Evolutionary conservation across 2,888 invertebrate genomes (phyloP).

Genomic region (Pseudococcus viburni): DNA sequence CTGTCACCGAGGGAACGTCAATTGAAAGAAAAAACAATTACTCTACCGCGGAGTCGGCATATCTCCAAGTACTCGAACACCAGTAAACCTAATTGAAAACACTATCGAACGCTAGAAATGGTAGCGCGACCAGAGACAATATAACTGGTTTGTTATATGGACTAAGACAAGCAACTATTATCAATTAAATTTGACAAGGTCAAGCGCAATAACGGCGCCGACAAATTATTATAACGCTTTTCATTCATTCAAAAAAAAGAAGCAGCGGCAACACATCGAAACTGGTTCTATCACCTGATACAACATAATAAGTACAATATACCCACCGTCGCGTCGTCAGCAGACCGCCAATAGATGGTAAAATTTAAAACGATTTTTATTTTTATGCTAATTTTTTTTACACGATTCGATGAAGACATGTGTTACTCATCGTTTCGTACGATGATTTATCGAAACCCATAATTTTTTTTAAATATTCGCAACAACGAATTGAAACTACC

Average conservation of each 20-base stretch:
- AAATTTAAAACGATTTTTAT: background rate
- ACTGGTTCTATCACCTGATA: constrained; percentile 43
- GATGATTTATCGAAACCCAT: no score
- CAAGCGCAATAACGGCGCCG: constrained; percentile 47
- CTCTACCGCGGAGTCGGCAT: background rate
- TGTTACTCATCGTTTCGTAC: background rate
- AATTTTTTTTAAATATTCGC: background rate
- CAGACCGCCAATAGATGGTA: background rate
- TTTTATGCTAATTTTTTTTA: constrained; percentile 1
- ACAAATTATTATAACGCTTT: constrained; percentile 52
- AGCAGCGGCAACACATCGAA: background rate
- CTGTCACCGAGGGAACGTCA: background rate
- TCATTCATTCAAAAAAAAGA: constrained; percentile 32
- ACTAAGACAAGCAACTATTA: constrained; percentile 38
- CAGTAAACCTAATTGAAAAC: constrained; percentile 6
- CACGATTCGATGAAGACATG: background rate
- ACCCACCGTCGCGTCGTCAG: background rate
- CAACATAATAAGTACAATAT: background rate
- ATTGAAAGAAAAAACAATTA: background rate
- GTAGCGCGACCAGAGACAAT: constrained; percentile 33
- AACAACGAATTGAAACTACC: background rate
- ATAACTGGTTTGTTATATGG: constrained; percentile 28
- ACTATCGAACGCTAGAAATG: constrained; percentile 12
- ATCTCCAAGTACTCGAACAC: background rate
- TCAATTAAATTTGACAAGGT: constrained; percentile 55